Percentiles rank a stretch among this genome's conserved stretches.
Evolutionary conservation across 1,140 invertebrate species (phyloP).

Genomic region (Drosophila biarmipes): DNA sequence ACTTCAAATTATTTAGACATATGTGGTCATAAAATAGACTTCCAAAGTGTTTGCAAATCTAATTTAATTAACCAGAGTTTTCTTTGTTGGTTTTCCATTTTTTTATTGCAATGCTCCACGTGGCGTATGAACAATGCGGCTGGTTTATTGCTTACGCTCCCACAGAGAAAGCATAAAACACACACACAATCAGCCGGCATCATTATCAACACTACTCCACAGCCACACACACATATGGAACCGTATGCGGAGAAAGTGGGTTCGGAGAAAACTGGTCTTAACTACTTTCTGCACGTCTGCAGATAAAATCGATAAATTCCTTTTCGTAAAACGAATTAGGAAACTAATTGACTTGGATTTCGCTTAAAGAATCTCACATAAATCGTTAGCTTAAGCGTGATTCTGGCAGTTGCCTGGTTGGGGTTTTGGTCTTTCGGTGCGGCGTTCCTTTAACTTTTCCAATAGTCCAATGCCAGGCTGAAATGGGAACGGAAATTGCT

Average conservation of each 20-base stretch:
- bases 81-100: conserved; percentile 14
- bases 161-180: conserved; percentile 57
- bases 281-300: conserved; percentile 81
- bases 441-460: conserved; percentile 28
- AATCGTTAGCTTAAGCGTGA: conserved; percentile 80
- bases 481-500: conserved; percentile 42
- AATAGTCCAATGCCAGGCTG: conserved; percentile 18
- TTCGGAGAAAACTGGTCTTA: conserved; percentile 67
- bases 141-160: conserved; percentile 65
- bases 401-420: conserved; percentile 60
- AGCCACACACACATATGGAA: conserved; percentile 1
- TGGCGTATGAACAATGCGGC: conserved; percentile 75
- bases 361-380: conserved; percentile 82
- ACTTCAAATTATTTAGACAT: too few relatives aligned
- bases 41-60: conserved; percentile 58
- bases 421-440: background rate
- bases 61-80: conserved; percentile 62
- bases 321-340: conserved; percentile 82
- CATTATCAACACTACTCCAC: conserved; percentile 70
- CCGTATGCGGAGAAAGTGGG: conserved; percentile 23
- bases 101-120: conserved; percentile 32
- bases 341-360: conserved; percentile 83
- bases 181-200: conserved; percentile 47
- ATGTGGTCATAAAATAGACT: conserved; percentile 49
- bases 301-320: conserved; percentile 83